These are phyloP conservation scores for Gastrophysa polygoni DNA, from an alignment of 2,888 invertebrate species.

Conservation along the genomic window DNA sequence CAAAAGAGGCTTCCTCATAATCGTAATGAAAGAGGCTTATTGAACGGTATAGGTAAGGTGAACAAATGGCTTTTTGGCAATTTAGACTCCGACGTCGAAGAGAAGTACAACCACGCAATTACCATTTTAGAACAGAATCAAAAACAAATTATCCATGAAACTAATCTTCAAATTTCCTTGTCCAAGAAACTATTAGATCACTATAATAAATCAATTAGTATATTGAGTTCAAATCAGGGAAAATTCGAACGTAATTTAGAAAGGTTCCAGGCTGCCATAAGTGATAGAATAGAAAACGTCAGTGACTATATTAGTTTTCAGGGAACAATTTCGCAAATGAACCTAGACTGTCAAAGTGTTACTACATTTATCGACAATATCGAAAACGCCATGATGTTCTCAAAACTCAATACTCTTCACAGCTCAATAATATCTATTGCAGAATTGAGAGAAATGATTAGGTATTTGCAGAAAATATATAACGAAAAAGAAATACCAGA, in stretches of 20 bases:
- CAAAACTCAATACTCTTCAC: neutral
- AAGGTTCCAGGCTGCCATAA: neutral
- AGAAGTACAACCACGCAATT: conserved; percentile 12
- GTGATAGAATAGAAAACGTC: neutral
- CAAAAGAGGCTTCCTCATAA: neutral
- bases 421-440: neutral
- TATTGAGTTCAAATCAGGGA: neutral
- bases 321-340: neutral
- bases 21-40: conserved; percentile 14
- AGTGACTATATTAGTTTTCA: neutral
- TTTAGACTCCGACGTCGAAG: conserved; percentile 21
- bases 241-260: neutral
- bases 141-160: neutral
- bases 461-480: neutral
- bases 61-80: conserved; percentile 24
- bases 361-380: neutral
- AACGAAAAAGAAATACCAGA: neutral
- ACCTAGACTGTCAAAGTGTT: conserved; percentile 2
- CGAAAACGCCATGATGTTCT: neutral
- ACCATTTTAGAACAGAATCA: conserved; percentile 17
- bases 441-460: neutral
- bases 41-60: conserved; percentile 17
- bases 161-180: conserved; percentile 3
- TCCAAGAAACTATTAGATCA: conserved; percentile 2
- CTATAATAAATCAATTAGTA: neutral